phyloP scores from a whole-genome alignment of 2,888 invertebrate species.

The Drosophila melanosoma region DNA sequence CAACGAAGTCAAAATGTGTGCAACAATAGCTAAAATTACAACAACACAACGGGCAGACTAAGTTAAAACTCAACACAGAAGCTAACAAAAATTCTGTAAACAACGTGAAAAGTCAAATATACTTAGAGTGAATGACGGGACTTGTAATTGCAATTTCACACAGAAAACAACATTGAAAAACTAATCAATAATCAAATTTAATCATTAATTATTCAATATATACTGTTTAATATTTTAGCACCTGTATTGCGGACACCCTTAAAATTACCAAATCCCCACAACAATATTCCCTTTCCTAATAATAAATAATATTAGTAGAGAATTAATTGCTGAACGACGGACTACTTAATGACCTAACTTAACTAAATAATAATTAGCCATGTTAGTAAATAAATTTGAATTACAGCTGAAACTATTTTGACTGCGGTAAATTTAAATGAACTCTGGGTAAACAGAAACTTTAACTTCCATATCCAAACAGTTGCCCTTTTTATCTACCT shows the following conservation, averaged over 20 bases:
- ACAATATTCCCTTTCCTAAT: not conserved
- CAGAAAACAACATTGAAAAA: slow-evolving; percentile 5
- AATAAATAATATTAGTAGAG: not conserved
- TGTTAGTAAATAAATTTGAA: not conserved
- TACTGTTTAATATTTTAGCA: not conserved
- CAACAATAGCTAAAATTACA: slow-evolving; percentile 55
- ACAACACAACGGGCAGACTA: slow-evolving; percentile 18
- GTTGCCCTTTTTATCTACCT: slow-evolving; percentile 4
- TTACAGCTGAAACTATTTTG: not conserved
- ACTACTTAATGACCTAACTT: not conserved
- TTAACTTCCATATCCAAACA: slow-evolving; percentile 1
- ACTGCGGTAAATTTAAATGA: not conserved
- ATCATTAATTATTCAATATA: slow-evolving; percentile 1
- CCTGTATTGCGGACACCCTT: not conserved
- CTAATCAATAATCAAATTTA: slow-evolving; percentile 18
- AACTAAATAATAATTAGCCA: not conserved
- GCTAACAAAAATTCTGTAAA: slow-evolving; percentile 21
- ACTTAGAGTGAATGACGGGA: slow-evolving; percentile 6
- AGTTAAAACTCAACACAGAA: slow-evolving; percentile 32
- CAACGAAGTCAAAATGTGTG: slow-evolving; percentile 53
- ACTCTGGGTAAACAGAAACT: not conserved
- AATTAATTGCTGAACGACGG: slow-evolving; percentile 11
- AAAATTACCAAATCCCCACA: not conserved
- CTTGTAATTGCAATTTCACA: slow-evolving; percentile 15
- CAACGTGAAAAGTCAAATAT: slow-evolving; percentile 29